Evolutionary conservation across 2,797 vertebrate species (phyloP), one percentile per base, ranked within the genome.

Genomic region (Intellagama lesueurii): DNA sequence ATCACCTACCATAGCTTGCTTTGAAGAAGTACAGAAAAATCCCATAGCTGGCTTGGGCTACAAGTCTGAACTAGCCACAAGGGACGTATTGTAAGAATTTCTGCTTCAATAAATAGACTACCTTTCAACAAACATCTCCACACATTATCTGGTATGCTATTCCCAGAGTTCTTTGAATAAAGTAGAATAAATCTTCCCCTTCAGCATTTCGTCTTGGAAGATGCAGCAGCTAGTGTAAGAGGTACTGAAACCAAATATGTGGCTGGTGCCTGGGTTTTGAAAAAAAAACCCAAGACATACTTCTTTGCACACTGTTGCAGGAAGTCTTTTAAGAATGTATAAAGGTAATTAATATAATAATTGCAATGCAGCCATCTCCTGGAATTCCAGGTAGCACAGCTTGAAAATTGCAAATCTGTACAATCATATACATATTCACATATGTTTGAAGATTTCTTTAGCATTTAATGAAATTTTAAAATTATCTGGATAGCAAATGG

Each of bases 71-170:
- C 0, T 60, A 90, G 85, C 87, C 44, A 0, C n/a, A 7, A 69
- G 86, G 89, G 89, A 86, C 35, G 93, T 88, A 0, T 0, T 47
- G 11, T 68, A 81, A 92, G 90, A 12, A 89, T 93, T 94, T 94
- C 92, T 93, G 94, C 89, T 0, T 85, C 92, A 87, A 44, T 83
- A 94, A 94, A 81, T 86, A 89, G 87, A 92, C 89, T 92, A 87
- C 90, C 86, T 92, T 70, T 56, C 87, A 76, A 76, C 30, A 93
- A 92, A 92, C 40, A 78, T 82, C 91, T 91, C 86, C 79, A 5
- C 88, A 90, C 90, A 93, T 92, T 93, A 89, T 89, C 84, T 90
- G 84, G 92, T 83, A 52, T 84, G 12, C 26, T 80, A 72, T 32
- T 75, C 87, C 78, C 84, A 78, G 86, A 77, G 91, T 88, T 91